Evolutionary conservation across 2,113 vertebrate species (phyloP).

Genomic region (Bagarius yarrelli): DNA sequence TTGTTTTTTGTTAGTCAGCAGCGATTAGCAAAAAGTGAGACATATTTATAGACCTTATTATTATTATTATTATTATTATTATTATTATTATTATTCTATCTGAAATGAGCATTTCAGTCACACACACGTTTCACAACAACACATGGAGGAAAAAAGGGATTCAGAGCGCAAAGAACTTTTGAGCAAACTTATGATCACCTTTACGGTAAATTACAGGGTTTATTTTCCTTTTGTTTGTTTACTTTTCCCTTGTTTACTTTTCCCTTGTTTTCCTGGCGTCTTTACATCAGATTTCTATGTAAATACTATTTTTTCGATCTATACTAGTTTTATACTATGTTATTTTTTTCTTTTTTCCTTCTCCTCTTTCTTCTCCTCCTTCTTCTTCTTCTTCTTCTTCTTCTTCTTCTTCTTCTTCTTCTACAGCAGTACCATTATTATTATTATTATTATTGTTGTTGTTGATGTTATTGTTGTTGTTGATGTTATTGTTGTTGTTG

Average conservation of each 20-base stretch:
- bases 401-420: no score
- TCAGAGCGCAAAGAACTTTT: conserved; percentile 54
- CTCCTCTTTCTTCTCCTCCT: no score
- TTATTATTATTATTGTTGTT: not conserved
- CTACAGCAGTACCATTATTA: no score
- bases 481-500: not conserved
- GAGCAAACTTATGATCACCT: conserved; percentile 67
- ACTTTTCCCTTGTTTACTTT: no score
- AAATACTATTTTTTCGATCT: not conserved
- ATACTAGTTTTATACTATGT: not conserved
- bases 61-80: not conserved
- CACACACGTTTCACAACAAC: conserved; percentile 19
- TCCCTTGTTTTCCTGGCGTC: no score
- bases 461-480: no score
- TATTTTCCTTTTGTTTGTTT: no score
- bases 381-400: no score
- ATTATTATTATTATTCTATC: not conserved
- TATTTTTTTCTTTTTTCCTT: no score
- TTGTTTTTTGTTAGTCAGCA: not conserved
- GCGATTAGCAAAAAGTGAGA: no score
- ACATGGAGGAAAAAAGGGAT: conserved; percentile 13
- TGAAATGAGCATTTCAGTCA: conserved; percentile 41
- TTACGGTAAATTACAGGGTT: conserved; percentile 64
- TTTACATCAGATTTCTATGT: no score
- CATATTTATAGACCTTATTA: no score